A percentile compares a stretch with the other conserved stretches of the same genome.
Conservation (phyloP, 2,888 invertebrate species). For the Agrotis puta region DNA sequence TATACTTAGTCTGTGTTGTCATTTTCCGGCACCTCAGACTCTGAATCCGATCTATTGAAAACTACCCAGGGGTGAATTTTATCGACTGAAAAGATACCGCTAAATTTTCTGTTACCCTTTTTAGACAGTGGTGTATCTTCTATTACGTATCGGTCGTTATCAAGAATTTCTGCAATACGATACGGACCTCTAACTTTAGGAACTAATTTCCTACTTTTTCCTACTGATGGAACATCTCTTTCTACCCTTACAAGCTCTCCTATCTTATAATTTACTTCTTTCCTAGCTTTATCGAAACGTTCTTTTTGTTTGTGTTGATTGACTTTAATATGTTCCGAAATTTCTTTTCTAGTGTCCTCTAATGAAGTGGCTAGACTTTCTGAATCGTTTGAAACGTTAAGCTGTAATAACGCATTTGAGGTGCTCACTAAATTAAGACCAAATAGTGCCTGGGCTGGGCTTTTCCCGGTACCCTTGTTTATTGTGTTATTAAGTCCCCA, state of each 20-base stretch:
- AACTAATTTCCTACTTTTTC: conserved; percentile 33
- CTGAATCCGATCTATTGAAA: neutral
- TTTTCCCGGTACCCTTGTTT: too few species aligned
- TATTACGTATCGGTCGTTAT: conserved; percentile 8
- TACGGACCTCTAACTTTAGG: conserved; percentile 11
- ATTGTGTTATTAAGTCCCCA: too few species aligned
- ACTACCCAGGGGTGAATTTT: conserved; percentile 12
- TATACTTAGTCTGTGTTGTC: too few species aligned
- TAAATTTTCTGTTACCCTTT: neutral
- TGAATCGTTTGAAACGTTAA: too few species aligned
- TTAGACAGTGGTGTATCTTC: conserved; percentile 2
- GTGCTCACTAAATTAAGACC: too few species aligned
- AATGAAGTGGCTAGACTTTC: too few species aligned
- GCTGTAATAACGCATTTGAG: too few species aligned
- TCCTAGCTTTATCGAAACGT: conserved; percentile 7
- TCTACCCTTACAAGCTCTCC: conserved; percentile 40
- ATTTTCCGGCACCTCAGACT: too few species aligned
- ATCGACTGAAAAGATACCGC: conserved; percentile 1
- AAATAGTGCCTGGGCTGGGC: too few species aligned
- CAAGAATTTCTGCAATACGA: conserved; percentile 3
- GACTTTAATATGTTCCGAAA: too few species aligned
- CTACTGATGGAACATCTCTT: conserved; percentile 33
- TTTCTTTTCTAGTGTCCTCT: too few species aligned
- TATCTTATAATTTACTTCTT: conserved; percentile 1
- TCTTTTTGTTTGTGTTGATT: too few species aligned